Base-by-base conservation (phyloP, 2,797 vertebrate genomes). In the Melanotaenia trifasciata region DNA sequence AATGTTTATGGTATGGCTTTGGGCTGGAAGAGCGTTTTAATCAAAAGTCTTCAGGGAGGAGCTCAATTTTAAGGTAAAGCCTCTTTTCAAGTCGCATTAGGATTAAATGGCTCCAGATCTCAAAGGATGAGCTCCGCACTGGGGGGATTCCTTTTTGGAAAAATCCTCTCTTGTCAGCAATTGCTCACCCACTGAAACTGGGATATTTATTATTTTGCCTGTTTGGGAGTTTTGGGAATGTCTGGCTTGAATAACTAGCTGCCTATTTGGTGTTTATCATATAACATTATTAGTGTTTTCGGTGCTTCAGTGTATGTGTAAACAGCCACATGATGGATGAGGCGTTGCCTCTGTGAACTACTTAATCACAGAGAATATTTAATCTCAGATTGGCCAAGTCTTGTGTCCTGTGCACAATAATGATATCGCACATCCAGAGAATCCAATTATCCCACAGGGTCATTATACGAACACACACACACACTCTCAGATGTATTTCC, bases 161-260 rank as follows among this genome's bases (percentile, higher is more conserved):
- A 61, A 16, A 7, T 59, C 13, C 32, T 68, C 40, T 67, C 65
- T 66, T 72, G 68, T 88, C 79, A 76, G 79, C 78, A 72, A 62
- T n/a, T 81, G 50, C 78, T 81, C 63, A 43, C 63, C 59, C 40
- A 67, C 54, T 70, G 22, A 70, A 81, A 81, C 70, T 16, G 60
- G n/a, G 51, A 47, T 35, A 20, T 56, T 64, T 35, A 59, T 80
- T 62, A 62, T 76, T 78, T 77, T 57, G 50, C 28, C 35, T 18
- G 24, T 83, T 84, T 74, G 8, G 11, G 45, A 79, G 64, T 80
- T 40, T 72, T 40, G 43, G 54, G 67, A 77, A 79, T 35, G 60
- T 43, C 80, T 67, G 67, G 76, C 70, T 36, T 74, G 54, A 72
- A 76, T 80, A 72, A 86, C 87, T 79, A 75, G 53, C 66, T 32